Base-by-base conservation (phyloP, 2,113 vertebrate species). In the Callipepla squamata region DNA sequence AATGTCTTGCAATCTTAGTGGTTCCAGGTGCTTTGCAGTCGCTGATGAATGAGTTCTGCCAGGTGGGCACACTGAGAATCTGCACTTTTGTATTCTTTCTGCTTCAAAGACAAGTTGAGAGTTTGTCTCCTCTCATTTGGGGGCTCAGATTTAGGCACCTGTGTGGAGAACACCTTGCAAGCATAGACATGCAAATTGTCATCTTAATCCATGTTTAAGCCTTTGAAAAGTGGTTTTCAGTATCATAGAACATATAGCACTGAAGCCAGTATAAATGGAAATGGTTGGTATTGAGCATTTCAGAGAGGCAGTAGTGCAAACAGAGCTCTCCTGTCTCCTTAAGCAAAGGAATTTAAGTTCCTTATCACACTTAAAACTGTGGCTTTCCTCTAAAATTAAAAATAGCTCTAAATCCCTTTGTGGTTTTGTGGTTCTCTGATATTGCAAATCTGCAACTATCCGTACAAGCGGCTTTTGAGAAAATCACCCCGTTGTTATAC, bases 361-460 rank as follows among this genome's bases (percentile, higher is more conserved):
- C 85, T 89, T 94, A 91, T 96, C 87, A 48, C 34, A 61, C 48
- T 77, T 89, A 47, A 91, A 92, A 94, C 79, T 93, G 87, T 86
- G 77, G 84, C 78, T 92, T 91, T 80, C 81, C 82, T 93, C 81
- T 80, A 83, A 85, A 92, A 91, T 80, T 80, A 95, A 89, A 94
- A 92, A 77, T 74, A 91, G 65, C 44, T 51, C 65, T 75, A 68
- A 94, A 91, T 96, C 89, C 93, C 65, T 83, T 89, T 95, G 89
- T 95, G 84, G 92, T 77, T 93, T 92, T 81, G 85, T 89, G 79
- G 82, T 94, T 82, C 90, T 94, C 72, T 87, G 76, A 61, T 91
- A 87, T 3, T 89, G 79, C 87, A 91, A 85, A 93, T 84, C 93
- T 83, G 68, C 79, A 78, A 58, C 10, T 51, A 87, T 78, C 72